Evolutionary conservation across 2,888 invertebrate genomes (phyloP), one percentile per base, ranked within the genome.

Genomic region (Chalcosyrphus nemorum): DNA sequence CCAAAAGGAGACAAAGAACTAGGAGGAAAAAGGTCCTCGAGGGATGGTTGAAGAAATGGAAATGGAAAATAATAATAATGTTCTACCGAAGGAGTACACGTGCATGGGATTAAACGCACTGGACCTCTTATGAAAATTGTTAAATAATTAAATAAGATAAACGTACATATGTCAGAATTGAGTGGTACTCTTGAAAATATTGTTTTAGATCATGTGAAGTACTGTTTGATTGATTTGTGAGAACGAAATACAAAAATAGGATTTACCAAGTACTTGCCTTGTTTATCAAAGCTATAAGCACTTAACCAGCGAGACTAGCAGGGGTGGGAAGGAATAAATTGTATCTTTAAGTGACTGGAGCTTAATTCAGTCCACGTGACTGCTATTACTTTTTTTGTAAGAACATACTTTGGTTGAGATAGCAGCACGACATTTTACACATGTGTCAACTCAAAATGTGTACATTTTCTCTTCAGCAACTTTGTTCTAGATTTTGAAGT

Each of bases 1-100:
- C 15, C 17, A 9, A 59, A 6, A 27, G 9, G 24, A 19, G 38
- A 9, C 9, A 32, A 32, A 32, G 32, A 15, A 41, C 4, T 21
- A 5, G n/a, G 2, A 43, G n/a, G n/a, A 15, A 50, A 47, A 71
- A 50, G 47, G 71, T 59, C 71, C 54, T 41, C 4, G 17, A 21
- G 4, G 43, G 11, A 24, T 4, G 5, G 24, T n/a, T n/a, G n/a
- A n/a, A 43, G 2, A 35, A 13, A 59, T 29, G 13, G 17, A 56
- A 74, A 43, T 35, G 47, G 57, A 75, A 47, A 63, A 56, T n/a
- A 70, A 63, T 81, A 65, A 76, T 59, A 78, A 59, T 77, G 56
- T 52, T 57, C 21, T 38, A n/a, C n/a, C n/a, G 11, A 59, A 32
- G 65, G 35, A 52, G 29, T 43, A 50, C 71, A 71, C 52, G 54